Evolutionary conservation across 2,888 invertebrate genomes (phyloP).

Genomic region (Drosophila recens): DNA sequence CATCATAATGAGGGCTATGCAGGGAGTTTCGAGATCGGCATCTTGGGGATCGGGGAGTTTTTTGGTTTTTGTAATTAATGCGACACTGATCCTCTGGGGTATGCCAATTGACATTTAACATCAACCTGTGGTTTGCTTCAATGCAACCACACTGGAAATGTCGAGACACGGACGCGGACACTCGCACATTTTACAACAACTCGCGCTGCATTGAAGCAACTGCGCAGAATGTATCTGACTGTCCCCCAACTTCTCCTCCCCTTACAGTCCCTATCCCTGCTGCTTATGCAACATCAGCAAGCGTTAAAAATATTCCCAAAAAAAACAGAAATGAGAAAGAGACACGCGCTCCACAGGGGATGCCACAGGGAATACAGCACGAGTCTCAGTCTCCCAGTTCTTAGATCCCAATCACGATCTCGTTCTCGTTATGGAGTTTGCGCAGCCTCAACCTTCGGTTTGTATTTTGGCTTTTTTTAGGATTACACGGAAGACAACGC

Average conservation of each 20-base stretch:
- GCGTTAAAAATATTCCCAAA: conserved; percentile 50
- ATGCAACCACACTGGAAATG: conserved; percentile 10
- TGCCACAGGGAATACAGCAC: conserved; percentile 50
- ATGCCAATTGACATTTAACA: conserved; percentile 81
- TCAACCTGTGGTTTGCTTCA: conserved; percentile 73
- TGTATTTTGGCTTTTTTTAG: conserved; percentile 41
- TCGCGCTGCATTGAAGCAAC: conserved; percentile 56
- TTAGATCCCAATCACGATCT: neutral
- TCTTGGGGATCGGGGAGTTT: conserved; percentile 7
- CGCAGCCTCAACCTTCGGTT: conserved; percentile 31
- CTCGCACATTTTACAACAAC: conserved; percentile 9
- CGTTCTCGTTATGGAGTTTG: conserved; percentile 25
- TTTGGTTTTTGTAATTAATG: conserved; percentile 65
- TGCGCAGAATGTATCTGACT: conserved; percentile 50
- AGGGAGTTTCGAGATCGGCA: conserved; percentile 12
- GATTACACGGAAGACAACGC: conserved; percentile 69
- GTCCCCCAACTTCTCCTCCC: neutral
- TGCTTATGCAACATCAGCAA: conserved; percentile 32
- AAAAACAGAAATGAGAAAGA: conserved; percentile 31
- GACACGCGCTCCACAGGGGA: conserved; percentile 76
- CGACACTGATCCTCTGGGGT: conserved; percentile 74
- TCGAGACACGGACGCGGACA: conserved; percentile 10
- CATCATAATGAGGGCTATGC: conserved; percentile 21
- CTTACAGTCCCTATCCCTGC: neutral
- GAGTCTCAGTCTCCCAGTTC: conserved; percentile 6